Conservation (phyloP, 2,888 invertebrate species). For the Drosophila heteroneura region DNA sequence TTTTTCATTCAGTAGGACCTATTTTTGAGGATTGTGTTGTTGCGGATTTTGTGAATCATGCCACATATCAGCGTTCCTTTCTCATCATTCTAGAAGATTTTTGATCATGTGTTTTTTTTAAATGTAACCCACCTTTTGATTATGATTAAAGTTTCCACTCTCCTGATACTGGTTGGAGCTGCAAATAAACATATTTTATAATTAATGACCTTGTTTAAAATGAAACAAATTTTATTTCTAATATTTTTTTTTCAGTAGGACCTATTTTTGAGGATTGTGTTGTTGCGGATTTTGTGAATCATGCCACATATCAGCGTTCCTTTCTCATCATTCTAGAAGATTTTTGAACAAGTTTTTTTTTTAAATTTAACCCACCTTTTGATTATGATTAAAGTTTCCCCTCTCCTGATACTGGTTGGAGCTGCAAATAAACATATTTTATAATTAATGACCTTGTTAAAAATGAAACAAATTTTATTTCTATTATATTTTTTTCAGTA, state of each 20-base stretch:
- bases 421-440: conserved; percentile 14
- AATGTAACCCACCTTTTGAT: conserved; percentile 5
- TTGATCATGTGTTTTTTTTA: background rate
- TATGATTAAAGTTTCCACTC: too few relatives aligned
- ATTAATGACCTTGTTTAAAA: background rate
- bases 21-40: conserved; percentile 67
- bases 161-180: background rate
- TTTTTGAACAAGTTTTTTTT: background rate
- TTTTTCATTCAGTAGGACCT: conserved; percentile 66
- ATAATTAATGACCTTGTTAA: background rate
- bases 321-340: conserved; percentile 63
- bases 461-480: background rate
- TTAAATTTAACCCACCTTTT: conserved; percentile 9
- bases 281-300: conserved; percentile 82
- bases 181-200: conserved; percentile 5
- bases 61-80: conserved; percentile 48
- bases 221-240: background rate
- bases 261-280: conserved; percentile 78
- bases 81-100: conserved; percentile 25
- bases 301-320: conserved; percentile 71
- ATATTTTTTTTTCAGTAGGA: conserved; percentile 71
- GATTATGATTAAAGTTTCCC: too few relatives aligned
- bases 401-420: background rate
- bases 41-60: conserved; percentile 71
- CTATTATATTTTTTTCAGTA: conserved; percentile 56